Base-by-base conservation (phyloP, 2,797 vertebrate species). In the Mus minutoides region DNA sequence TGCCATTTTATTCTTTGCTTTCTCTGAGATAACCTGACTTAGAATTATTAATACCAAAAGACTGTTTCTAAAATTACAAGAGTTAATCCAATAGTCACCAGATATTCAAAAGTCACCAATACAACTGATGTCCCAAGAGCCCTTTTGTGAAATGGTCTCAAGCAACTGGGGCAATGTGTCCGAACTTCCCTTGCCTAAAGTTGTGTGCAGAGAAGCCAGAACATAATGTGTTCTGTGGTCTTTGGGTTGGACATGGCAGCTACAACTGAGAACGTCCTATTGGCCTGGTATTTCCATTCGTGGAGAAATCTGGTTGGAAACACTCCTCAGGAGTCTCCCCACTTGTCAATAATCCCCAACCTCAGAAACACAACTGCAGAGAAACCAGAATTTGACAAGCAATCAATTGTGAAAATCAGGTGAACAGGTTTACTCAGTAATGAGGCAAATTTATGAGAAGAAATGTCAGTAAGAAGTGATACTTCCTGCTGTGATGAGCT, bases 1-100 rank as follows among this genome's bases (percentile, higher is more conserved):
- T 97, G 99, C 99, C 99, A 94, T 99, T 99, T 99, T 99, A 94
- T 99, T 99, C 98, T 99, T 99, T 98, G 99, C 99, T 98, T 99
- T 99, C 99, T 99, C 99, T 31, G 99, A 99, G 97, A 99, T 99
- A 94, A 98, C 99, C 99, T 10, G 99, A 99, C 98, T 99, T 99
- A 97, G 99, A 99, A 98, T 99, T 99, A 21, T 99, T 98, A 99
- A 99, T 99, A 94, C 99, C 99, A 97, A 99, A 99, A 97, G 97
- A 99, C 99, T 99, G 96, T 99, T 99, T 99, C 99, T 99, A 98
- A 91, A 98, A 98, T 26, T 94, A 96, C 77, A 97, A 3, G 97
- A 94, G 54, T 92, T 16, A 19, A 67, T 71, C 58, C 26, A 54
- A 60, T 11, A 29, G 54, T 75, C 69, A 21, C 82, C 17, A 69